These are phyloP conservation scores for Crotalus horridus DNA, from an alignment of 2,113 vertebrate species.

Conservation along the genomic window DNA sequence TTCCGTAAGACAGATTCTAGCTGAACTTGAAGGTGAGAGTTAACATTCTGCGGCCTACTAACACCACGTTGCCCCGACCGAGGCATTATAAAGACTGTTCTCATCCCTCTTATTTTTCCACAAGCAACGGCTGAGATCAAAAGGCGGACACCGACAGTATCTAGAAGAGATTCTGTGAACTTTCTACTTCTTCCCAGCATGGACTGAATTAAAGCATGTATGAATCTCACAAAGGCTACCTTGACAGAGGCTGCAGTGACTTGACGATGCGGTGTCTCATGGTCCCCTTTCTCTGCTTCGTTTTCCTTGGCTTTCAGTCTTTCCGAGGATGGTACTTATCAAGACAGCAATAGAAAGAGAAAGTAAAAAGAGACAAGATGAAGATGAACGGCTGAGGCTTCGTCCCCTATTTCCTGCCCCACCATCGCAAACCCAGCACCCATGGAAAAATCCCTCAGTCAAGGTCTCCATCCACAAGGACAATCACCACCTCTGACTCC, in stretches of 20 bases:
- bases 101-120: neutral
- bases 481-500: neutral
- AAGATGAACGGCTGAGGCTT: neutral
- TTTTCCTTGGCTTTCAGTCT: neutral
- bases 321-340: neutral
- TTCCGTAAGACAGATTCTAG: too few species aligned
- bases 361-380: neutral
- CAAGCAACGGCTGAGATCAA: too few species aligned
- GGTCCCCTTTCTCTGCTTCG: neutral
- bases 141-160: too few species aligned
- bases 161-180: neutral
- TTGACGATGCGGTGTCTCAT: rapidly evolving
- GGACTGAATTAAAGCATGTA: neutral
- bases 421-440: neutral
- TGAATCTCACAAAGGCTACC: neutral
- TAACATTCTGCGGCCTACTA: neutral
- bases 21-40: neutral
- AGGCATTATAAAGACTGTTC: too few species aligned
- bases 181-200: neutral
- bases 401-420: neutral
- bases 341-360: neutral
- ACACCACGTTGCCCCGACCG: rapidly evolving
- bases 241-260: neutral
- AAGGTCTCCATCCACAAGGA: neutral
- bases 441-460: neutral